Conservation (phyloP, 2,888 invertebrate genomes). For the Synergus japonicus region DNA sequence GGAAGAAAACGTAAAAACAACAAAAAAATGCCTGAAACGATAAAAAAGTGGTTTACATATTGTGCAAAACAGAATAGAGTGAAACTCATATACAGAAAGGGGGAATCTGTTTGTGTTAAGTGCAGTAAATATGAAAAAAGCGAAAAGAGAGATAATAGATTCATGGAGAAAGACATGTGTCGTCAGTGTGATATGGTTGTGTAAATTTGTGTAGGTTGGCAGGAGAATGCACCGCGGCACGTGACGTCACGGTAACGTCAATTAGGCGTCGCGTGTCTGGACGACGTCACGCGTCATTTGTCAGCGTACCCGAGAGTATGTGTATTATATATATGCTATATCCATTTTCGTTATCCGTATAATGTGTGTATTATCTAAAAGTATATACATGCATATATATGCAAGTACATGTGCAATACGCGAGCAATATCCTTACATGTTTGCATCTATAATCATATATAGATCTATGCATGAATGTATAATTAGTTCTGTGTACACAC, state of each 20-base stretch:
- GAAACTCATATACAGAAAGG: not conserved
- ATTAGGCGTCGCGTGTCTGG: constrained; percentile 76
- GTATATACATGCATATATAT: not conserved
- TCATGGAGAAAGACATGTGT: constrained; percentile 1
- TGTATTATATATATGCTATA: constrained; percentile 20
- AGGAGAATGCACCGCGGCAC: constrained; percentile 64
- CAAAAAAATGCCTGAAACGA: not conserved
- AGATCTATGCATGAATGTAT: not conserved
- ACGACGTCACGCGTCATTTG: constrained; percentile 75
- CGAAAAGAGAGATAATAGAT: not conserved
- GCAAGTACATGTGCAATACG: not conserved
- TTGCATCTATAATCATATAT: too few species aligned
- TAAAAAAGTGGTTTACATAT: not conserved
- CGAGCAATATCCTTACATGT: not conserved
- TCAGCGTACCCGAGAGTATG: constrained; percentile 64
- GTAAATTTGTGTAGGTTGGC: constrained; percentile 50
- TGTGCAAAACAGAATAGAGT: not conserved
- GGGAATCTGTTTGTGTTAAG: not conserved
- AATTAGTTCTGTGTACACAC: not conserved
- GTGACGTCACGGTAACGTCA: constrained; percentile 76
- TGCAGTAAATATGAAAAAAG: not conserved
- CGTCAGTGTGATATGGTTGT: constrained; percentile 33
- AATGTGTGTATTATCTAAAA: constrained; percentile 1
- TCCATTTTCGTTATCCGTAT: not conserved
- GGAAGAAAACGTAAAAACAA: not conserved